A percentile compares a stretch with the other conserved stretches of the same genome.
phyloP scores from a whole-genome alignment of 2,888 invertebrate genomes.

The Spodoptera picta region DNA sequence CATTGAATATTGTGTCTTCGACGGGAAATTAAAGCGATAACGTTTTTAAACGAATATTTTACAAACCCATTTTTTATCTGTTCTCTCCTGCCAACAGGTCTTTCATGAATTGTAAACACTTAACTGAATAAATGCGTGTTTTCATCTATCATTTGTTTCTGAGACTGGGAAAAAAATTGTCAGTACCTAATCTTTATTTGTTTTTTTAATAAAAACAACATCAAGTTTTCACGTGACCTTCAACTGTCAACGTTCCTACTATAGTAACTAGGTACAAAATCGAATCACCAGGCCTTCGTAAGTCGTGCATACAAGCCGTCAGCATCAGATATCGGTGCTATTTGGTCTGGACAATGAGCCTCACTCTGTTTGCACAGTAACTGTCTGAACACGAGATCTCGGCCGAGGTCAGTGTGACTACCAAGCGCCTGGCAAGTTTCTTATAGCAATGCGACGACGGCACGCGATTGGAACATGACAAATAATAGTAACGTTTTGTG shows the following conservation, averaged over 20 bases:
- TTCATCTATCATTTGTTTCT: neutral
- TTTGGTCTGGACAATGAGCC: slow-evolving; percentile 36
- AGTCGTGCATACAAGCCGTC: slow-evolving; percentile 37
- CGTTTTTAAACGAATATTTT: neutral
- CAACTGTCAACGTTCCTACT: neutral
- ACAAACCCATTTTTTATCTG: no score
- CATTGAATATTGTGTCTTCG: neutral
- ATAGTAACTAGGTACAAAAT: neutral
- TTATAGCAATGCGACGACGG: slow-evolving; percentile 23
- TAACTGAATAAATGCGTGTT: no score
- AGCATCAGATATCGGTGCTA: slow-evolving; percentile 10
- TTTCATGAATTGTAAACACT: no score
- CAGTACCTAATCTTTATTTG: no score
- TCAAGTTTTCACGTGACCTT: neutral
- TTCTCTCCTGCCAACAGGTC: no score
- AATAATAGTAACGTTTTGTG: slow-evolving; percentile 7
- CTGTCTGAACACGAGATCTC: slow-evolving; percentile 33
- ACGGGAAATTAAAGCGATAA: slow-evolving; percentile 30
- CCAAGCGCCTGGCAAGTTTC: slow-evolving; percentile 26
- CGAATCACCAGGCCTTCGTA: slow-evolving; percentile 10
- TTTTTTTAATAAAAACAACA: no score
- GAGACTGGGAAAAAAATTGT: no score
- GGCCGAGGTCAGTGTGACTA: slow-evolving; percentile 46
- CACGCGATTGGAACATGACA: slow-evolving; percentile 30
- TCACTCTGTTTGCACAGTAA: slow-evolving; percentile 39